Percentiles rank a stretch among this genome's conserved stretches.
Evolutionary conservation across 2,888 invertebrate species (phyloP).

Genomic region (Aspidiotus destructor): DNA sequence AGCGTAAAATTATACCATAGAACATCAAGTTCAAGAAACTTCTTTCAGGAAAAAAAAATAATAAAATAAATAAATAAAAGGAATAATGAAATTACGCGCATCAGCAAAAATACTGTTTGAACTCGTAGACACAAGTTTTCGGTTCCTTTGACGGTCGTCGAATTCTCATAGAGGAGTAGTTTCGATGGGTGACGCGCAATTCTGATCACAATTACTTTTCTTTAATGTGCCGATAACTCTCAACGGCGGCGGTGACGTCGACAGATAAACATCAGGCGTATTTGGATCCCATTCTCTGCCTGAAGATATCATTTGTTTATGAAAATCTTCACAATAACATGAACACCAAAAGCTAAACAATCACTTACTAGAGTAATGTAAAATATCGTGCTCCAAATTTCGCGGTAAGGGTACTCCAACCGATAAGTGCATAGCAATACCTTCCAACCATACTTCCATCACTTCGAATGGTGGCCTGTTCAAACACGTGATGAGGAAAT

Average conservation of each 20-base stretch:
- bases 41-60: too few relatives aligned
- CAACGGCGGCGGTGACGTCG: slow-evolving; percentile 14
- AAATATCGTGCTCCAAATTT: slow-evolving; percentile 63
- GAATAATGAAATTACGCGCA: too few relatives aligned
- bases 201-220: slow-evolving; percentile 6
- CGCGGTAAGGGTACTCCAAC: slow-evolving; percentile 54
- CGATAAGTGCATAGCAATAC: slow-evolving; percentile 61
- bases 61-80: too few relatives aligned
- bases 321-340: too few relatives aligned
- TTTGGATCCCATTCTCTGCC: slow-evolving; percentile 9
- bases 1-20: too few relatives aligned
- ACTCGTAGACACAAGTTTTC: too few relatives aligned
- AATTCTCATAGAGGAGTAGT: slow-evolving; percentile 17
- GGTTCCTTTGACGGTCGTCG: too few relatives aligned
- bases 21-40: too few relatives aligned
- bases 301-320: not conserved
- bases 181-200: slow-evolving; percentile 14
- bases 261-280: slow-evolving; percentile 18
- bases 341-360: too few relatives aligned
- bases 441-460: slow-evolving; percentile 79
- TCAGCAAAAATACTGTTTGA: too few relatives aligned
- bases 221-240: slow-evolving; percentile 16
- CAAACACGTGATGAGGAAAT: slow-evolving; percentile 15
- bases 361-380: slow-evolving; percentile 48
- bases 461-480: slow-evolving; percentile 69